Percentiles rank a stretch among this genome's conserved stretches.
Conservation (phyloP, 2,888 invertebrate genomes). For the Crepidodera aurea region DNA sequence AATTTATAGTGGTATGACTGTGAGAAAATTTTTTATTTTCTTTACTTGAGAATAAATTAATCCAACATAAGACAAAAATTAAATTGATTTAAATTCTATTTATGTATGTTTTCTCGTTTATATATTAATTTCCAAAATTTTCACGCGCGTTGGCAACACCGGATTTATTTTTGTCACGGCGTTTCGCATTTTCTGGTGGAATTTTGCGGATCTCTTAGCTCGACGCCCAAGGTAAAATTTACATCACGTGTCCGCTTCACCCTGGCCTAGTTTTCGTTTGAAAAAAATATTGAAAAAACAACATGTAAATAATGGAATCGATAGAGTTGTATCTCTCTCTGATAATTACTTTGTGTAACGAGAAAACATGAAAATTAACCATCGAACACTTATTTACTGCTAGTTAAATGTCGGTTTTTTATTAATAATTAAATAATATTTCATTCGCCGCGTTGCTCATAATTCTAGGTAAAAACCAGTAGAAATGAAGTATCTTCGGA, state of each 20-base stretch:
- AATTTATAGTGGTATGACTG: too few species aligned
- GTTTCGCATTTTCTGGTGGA: neutral
- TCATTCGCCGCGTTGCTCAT: too few species aligned
- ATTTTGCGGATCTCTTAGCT: conserved; percentile 20
- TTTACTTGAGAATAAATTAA: too few species aligned
- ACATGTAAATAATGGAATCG: conserved; percentile 10
- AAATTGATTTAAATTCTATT: too few species aligned
- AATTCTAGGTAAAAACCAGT: too few species aligned
- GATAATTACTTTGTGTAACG: conserved; percentile 7
- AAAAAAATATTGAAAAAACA: conserved; percentile 36
- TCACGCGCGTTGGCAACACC: neutral
- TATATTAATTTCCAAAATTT: neutral
- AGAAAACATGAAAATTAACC: neutral
- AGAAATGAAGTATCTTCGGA: too few species aligned
- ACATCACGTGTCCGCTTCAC: conserved; percentile 54
- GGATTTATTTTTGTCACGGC: conserved; percentile 13
- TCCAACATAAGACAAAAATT: too few species aligned
- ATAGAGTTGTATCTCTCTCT: neutral
- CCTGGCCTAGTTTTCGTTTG: conserved; percentile 59
- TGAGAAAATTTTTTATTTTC: too few species aligned
- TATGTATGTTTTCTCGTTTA: too few species aligned
- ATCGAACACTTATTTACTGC: too few species aligned
- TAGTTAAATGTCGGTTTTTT: too few species aligned
- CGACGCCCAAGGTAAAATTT: conserved; percentile 49
- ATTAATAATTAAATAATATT: too few species aligned